Percentiles rank a stretch among this genome's conserved stretches.
Conservation (phyloP, 2,888 invertebrate genomes). For the Rambutsinella grinnellia region DNA sequence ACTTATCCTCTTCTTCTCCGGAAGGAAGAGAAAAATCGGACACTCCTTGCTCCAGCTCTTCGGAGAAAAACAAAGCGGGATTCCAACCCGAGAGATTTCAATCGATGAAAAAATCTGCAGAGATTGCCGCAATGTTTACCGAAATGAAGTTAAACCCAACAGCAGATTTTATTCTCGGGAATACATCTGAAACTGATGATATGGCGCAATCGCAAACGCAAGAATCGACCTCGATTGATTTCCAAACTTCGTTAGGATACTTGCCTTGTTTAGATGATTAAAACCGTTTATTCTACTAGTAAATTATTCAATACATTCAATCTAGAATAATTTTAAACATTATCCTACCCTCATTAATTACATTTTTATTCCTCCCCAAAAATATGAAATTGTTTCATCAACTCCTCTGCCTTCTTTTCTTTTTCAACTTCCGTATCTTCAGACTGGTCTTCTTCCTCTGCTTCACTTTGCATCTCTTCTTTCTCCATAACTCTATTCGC, state of each 20-base stretch:
- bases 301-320: too few species aligned
- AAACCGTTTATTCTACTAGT: too few species aligned
- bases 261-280: slow-evolving; percentile 74
- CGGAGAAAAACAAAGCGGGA: slow-evolving; percentile 24
- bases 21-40: slow-evolving; percentile 47
- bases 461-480: too few species aligned
- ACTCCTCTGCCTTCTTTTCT: too few species aligned
- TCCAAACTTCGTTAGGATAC: slow-evolving; percentile 78
- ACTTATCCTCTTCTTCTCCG: background rate
- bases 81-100: slow-evolving; percentile 74
- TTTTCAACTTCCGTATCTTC: too few species aligned
- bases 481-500: too few species aligned
- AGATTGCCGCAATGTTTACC: slow-evolving; percentile 88
- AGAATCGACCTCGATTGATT: slow-evolving; percentile 58
- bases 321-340: too few species aligned
- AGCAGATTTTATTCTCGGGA: slow-evolving; percentile 64
- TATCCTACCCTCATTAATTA: too few species aligned
- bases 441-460: too few species aligned
- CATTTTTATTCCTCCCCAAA: too few species aligned
- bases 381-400: too few species aligned
- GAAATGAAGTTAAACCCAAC: slow-evolving; percentile 71
- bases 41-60: slow-evolving; percentile 25
- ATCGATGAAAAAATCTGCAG: slow-evolving; percentile 89
- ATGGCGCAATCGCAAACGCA: slow-evolving; percentile 37
- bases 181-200: slow-evolving; percentile 48